Evolutionary conservation across 2,888 invertebrate species (phyloP).

Genomic region (Pocota personata): DNA sequence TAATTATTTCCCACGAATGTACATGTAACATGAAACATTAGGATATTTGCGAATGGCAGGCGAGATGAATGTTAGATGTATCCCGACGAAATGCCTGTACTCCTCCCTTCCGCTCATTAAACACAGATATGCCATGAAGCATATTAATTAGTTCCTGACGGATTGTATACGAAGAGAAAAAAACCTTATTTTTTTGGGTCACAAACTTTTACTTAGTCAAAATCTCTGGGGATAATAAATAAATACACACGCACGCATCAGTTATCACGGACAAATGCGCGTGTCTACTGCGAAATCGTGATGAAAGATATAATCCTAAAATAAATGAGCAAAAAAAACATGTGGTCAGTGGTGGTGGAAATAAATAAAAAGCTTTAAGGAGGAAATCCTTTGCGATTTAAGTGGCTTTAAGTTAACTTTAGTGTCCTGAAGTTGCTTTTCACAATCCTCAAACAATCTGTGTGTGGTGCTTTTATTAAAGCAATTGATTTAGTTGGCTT

Average conservation of each 20-base stretch:
- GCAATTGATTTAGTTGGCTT: conserved; percentile 1
- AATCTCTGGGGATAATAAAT: conserved; percentile 23
- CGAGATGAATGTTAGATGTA: conserved; percentile 27
- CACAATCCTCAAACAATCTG: not conserved
- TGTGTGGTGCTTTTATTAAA: conserved; percentile 19
- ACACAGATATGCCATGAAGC: conserved; percentile 18
- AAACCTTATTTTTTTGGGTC: not conserved
- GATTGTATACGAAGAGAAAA: not conserved
- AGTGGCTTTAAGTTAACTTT: not conserved
- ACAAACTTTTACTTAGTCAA: conserved; percentile 14
- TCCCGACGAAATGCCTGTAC: not conserved
- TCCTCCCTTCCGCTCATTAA: conserved; percentile 4
- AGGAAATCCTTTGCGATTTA: not conserved
- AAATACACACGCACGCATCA: conserved; percentile 10
- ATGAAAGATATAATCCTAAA: conserved; percentile 39
- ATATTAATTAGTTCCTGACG: conserved; percentile 56
- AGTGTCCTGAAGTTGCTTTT: not conserved
- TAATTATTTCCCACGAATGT: conserved; percentile 39
- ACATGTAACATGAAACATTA: conserved; percentile 32
- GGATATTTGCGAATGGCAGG: conserved; percentile 33
- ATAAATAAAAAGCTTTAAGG: not conserved
- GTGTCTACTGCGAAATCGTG: conserved; percentile 25
- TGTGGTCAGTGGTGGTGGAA: not conserved
- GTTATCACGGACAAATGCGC: not conserved
- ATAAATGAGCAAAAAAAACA: conserved; percentile 3